These are phyloP conservation scores for Cinara cedri DNA, from an alignment of 2,888 invertebrate genomes.

Conservation along the genomic window DNA sequence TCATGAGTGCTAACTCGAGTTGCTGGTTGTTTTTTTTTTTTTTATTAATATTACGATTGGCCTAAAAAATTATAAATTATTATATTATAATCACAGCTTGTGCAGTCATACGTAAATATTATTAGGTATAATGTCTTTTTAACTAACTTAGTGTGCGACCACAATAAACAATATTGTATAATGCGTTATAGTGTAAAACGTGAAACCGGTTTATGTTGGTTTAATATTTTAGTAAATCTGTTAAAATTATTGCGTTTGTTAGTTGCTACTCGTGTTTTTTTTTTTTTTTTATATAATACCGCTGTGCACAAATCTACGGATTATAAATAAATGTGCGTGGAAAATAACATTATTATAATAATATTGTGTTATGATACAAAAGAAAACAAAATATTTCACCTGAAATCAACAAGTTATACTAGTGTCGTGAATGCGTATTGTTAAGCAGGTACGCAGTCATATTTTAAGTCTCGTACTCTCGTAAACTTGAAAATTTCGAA, in stretches of 20 bases:
- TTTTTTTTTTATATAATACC: too few relatives aligned
- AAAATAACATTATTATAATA: neutral
- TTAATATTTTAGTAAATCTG: neutral
- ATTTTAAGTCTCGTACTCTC: neutral
- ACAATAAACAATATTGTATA: neutral
- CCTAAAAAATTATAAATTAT: neutral
- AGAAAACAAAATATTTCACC: constrained; percentile 19
- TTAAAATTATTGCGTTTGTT: neutral
- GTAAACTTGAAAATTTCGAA: constrained; percentile 6
- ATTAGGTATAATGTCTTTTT: neutral
- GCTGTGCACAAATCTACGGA: neutral
- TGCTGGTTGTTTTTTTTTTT: too few relatives aligned
- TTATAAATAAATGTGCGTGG: neutral
- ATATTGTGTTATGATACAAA: too few relatives aligned
- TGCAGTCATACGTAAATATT: neutral
- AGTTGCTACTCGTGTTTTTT: constrained; percentile 9
- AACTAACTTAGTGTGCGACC: neutral
- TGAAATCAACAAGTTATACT: constrained; percentile 10
- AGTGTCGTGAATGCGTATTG: neutral
- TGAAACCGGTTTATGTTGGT: constrained; percentile 6
- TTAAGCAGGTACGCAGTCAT: neutral
- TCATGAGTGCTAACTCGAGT: too few relatives aligned
- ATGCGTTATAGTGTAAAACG: neutral
- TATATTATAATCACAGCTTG: neutral
- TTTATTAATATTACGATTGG: neutral